These are phyloP conservation scores for Halictus ligatus DNA, from an alignment of 2,888 invertebrate genomes.

Conservation along the genomic window DNA sequence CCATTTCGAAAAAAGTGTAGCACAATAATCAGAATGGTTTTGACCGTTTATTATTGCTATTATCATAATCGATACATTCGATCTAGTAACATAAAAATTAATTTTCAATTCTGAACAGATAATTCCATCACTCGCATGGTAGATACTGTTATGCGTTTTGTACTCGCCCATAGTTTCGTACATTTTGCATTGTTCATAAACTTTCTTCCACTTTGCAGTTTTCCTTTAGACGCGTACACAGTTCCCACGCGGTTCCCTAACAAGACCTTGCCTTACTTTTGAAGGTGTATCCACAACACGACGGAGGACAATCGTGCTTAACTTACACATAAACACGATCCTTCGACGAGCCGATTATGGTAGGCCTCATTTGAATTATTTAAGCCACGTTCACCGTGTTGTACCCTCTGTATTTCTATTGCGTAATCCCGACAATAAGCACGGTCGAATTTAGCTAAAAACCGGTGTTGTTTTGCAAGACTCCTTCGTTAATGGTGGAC, in stretches of 20 bases:
- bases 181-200: background rate
- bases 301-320: background rate
- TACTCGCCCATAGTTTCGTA: background rate
- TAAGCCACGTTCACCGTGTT: slow-evolving; percentile 60
- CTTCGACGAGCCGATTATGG: slow-evolving; percentile 54
- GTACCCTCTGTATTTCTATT: slow-evolving; percentile 59
- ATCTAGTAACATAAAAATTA: no score
- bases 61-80: no score
- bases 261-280: slow-evolving; percentile 73
- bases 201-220: background rate
- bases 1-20: background rate
- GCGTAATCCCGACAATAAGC: slow-evolving; percentile 48
- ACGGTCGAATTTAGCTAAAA: slow-evolving; percentile 37
- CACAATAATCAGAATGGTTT: background rate
- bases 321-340: slow-evolving; percentile 37
- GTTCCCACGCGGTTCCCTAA: slow-evolving; percentile 38
- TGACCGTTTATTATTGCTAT: no score
- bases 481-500: background rate
- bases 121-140: no score
- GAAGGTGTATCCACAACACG: slow-evolving; percentile 30
- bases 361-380: slow-evolving; percentile 72
- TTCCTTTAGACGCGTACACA: background rate
- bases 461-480: slow-evolving; percentile 15
- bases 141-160: background rate
- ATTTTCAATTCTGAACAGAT: no score